Base-by-base conservation (phyloP, 2,888 invertebrate species). In the Steinernema hermaphroditum region DNA sequence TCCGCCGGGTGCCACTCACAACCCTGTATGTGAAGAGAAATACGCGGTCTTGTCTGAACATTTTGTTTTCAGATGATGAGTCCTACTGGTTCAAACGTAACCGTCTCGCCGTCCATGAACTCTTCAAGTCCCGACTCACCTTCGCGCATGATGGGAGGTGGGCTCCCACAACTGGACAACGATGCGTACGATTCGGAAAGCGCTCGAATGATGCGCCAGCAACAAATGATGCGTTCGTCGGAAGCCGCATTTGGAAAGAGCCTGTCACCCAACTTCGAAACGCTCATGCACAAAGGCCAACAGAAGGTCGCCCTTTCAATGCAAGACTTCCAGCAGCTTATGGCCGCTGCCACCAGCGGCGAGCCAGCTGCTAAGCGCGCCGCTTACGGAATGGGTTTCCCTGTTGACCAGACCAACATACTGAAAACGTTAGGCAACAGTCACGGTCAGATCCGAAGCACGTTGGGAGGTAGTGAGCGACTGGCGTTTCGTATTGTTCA, bases 221-320 rank as follows among this genome's bases (percentile, higher is more conserved):
- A 69, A 19, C 54, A 54, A 27, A 54, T 54, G 54, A n/a, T n/a
- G n/a, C n/a, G n/a, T n/a, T n/a, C n/a, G n/a, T n/a, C n/a, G n/a
- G n/a, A n/a, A n/a, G n/a, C n/a, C n/a, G n/a, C n/a, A n/a, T 54
- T 54, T 27, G 54, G n/a, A 8, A 46, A 54, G 29, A 9, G 24
- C 19, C 9, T 54, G 54, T 54, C 54, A 6, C 54, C 54, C 2
- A 54, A 54, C 54, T 54, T 72, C 6, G 72, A 72, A 32, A 54
- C 72, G 9, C 29, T 72, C 16, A 16, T 72, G 41, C 72, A 72
- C 43, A 68, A 68, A 19, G 72, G 72, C 8, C 34, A 72, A 32
- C 34, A 69, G 41, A 72, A 72, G 37, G 54, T 72, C 24, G 72
- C 72, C 1, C 72, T 72, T 1, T 72, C 72, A 27, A 68, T 72